phyloP scores from a whole-genome alignment of 2,797 vertebrate genomes.

The Coregonus ussuriensis region DNA sequence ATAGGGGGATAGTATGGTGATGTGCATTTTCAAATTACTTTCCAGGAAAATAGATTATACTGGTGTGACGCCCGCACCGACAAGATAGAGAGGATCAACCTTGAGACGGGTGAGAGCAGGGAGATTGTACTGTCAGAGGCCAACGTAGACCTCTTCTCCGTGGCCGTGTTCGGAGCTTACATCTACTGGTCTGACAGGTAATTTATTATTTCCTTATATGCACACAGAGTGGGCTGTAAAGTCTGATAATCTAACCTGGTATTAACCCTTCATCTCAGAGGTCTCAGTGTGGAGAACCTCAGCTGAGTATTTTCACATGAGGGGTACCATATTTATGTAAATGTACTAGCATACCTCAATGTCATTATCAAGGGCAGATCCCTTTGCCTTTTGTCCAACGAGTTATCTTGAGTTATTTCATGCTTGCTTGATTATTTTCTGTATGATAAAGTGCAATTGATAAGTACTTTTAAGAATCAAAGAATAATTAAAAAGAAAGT shows the following conservation, averaged over 20 bases:
- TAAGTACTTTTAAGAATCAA: constrained; percentile 27
- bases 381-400: constrained; percentile 46
- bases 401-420: constrained; percentile 61
- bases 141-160: constrained; percentile 98
- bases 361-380: constrained; percentile 54
- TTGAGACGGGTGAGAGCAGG: constrained; percentile 93
- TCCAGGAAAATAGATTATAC: constrained; percentile 98
- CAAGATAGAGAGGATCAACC: constrained; percentile 99
- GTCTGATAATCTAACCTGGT: constrained; percentile 76
- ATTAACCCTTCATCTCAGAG: constrained; percentile 77
- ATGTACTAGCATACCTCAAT: constrained; percentile 54
- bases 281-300: constrained; percentile 58
- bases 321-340: constrained; percentile 59
- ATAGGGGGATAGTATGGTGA: constrained; percentile 57
- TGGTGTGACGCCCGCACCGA: constrained; percentile 98
- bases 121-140: constrained; percentile 95
- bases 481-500: constrained; percentile 58
- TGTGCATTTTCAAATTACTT: constrained; percentile 82
- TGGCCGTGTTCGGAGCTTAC: constrained; percentile 96
- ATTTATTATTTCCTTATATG: constrained; percentile 91
- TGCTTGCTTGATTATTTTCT: constrained; percentile 65
- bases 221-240: constrained; percentile 74
- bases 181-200: constrained; percentile 99
- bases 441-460: constrained; percentile 68
- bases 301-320: constrained; percentile 49